A percentile compares a stretch with the other conserved stretches of the same genome.
Evolutionary conservation across 2,113 vertebrate species (phyloP).

Genomic region (Ochotona curzoniae): DNA sequence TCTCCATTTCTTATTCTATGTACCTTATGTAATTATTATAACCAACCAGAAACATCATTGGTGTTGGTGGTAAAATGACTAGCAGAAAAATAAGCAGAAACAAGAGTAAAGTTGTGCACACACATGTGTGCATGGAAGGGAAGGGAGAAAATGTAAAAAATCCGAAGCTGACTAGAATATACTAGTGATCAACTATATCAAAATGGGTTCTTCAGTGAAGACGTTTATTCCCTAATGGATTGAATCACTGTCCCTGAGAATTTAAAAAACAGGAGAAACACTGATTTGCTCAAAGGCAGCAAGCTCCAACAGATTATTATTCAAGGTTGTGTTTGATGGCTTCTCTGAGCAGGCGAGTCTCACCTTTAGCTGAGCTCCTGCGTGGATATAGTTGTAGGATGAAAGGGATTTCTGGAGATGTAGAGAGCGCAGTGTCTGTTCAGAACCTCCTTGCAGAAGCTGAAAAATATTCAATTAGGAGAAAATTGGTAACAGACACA

Average conservation of each 20-base stretch:
- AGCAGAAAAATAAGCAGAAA: slow-evolving; percentile 29
- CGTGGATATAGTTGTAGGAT: slow-evolving; percentile 92
- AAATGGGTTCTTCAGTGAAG: neutral
- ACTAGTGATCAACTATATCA: too few relatives aligned
- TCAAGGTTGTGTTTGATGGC: neutral
- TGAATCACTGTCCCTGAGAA: neutral
- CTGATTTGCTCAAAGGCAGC: slow-evolving; percentile 6
- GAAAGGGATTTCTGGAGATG: slow-evolving; percentile 94
- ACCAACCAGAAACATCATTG: slow-evolving; percentile 4
- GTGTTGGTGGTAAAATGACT: neutral
- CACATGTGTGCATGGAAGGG: neutral
- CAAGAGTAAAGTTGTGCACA: neutral
- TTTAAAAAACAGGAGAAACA: slow-evolving; percentile 27
- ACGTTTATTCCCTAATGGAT: neutral
- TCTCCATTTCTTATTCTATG: neutral
- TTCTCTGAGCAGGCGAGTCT: slow-evolving; percentile 47
- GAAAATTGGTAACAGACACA: slow-evolving; percentile 15
- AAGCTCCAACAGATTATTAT: neutral
- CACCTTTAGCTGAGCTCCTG: slow-evolving; percentile 94
- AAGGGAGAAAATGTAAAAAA: neutral
- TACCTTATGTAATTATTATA: neutral
- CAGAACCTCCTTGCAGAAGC: slow-evolving; percentile 96
- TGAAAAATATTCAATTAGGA: slow-evolving; percentile 79
- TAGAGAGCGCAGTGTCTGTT: slow-evolving; percentile 92
- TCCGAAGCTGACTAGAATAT: neutral